Base-by-base conservation (phyloP, 2,797 vertebrate species). In the Dendrocincla fuliginosa region DNA sequence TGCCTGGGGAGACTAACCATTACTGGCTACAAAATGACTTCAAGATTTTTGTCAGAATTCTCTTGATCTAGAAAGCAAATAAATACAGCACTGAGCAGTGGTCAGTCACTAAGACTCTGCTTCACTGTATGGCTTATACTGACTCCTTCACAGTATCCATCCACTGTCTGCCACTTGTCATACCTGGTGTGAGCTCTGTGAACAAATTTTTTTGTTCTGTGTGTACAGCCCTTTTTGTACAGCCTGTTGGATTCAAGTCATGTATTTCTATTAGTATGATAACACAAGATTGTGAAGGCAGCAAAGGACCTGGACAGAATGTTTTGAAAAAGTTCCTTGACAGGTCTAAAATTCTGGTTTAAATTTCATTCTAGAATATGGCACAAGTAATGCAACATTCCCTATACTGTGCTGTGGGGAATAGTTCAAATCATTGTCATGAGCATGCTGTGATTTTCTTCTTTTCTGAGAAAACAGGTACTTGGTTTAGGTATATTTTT, bases 401-500 rank as follows among this genome's bases (percentile, higher is more conserved):
- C 32, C 25, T 44, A 19, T 49, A 59, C 25, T 20, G 41, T 64
- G n/a, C 6, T 9, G 15, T 16, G 13, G 13, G 33, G 30, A 79
- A 57, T 65, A 42, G 13, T 53, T 84, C 28, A 84, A 87, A 65
- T 64, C 4, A 25, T 47, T 77, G 22, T 27, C 3, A 3, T 28
- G 56, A 90, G 47, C 41, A 33, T 42, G 20, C 17, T 71, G 11
- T 63, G 1, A 39, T 87, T 94, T 74, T 24, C 27, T 86, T 59
- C 8, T 83, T 93, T 78, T 85, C 61, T n/a, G 5, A 84, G 14
- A 14, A 60, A 84, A 53, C 27, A 56, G 67, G 5, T 80, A 68
- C 35, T 53, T 83, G 35, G 10, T 76, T 84, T 89, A 70, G 33
- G 24, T 65, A 37, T 52, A 69, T 39, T 69, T 96, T 90, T 57